phyloP scores from a whole-genome alignment of 2,888 invertebrate species.

The Pseudolycoriella hygida region DNA sequence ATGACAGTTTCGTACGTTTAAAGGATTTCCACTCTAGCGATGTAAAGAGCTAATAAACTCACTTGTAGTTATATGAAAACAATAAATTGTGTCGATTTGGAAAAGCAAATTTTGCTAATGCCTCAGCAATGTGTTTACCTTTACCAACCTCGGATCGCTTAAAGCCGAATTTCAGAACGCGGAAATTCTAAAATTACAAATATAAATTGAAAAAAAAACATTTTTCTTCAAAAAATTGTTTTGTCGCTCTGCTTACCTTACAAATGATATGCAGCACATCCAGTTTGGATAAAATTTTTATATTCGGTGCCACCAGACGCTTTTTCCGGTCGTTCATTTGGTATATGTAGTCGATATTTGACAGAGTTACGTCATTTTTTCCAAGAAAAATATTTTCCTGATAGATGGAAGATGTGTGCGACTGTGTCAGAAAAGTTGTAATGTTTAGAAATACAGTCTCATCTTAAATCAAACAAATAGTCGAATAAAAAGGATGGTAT shows the following conservation, averaged over 20 bases:
- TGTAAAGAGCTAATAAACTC: slow-evolving; percentile 13
- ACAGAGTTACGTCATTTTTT: slow-evolving; percentile 26
- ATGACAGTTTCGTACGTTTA: no score
- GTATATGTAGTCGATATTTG: slow-evolving; percentile 27
- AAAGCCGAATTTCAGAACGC: slow-evolving; percentile 74
- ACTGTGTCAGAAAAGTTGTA: no score
- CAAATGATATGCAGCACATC: slow-evolving; percentile 27
- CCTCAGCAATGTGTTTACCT: slow-evolving; percentile 63
- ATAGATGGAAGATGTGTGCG: slow-evolving; percentile 9
- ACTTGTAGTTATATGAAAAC: slow-evolving; percentile 80
- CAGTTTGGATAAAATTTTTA: slow-evolving; percentile 24
- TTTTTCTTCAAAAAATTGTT: no score
- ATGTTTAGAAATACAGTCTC: slow-evolving; percentile 1
- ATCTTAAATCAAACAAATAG: no score
- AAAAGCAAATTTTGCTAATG: slow-evolving; percentile 72
- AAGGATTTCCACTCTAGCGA: no score
- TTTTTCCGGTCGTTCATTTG: slow-evolving; percentile 21
- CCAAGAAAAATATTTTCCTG: slow-evolving; percentile 25
- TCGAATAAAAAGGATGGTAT: no score
- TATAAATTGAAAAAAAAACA: neutral
- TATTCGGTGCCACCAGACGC: slow-evolving; percentile 23
- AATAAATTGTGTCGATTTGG: slow-evolving; percentile 70
- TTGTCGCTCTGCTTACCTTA: slow-evolving; percentile 14
- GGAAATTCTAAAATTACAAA: slow-evolving; percentile 53
- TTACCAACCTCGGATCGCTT: slow-evolving; percentile 63